Conservation (phyloP, 2,113 vertebrate species). For the Spermophilus dauricus region DNA sequence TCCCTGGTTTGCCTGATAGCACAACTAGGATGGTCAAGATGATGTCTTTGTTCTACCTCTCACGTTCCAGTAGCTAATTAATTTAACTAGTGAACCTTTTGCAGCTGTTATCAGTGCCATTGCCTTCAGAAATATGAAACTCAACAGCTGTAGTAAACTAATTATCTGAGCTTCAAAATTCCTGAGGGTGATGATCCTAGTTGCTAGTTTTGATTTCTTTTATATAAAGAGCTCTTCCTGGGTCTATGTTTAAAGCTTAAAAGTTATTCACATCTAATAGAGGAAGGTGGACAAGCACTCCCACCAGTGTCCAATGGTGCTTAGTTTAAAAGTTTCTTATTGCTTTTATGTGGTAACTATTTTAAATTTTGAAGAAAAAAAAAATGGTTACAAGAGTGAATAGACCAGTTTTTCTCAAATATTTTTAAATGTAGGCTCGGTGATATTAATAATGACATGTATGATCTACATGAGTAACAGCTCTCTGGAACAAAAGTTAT, state of each 20-base stretch:
- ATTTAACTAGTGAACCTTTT: constrained; percentile 59
- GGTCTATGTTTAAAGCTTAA: constrained; percentile 30
- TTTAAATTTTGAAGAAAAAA: constrained; percentile 3
- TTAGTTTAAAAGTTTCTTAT: constrained; percentile 23
- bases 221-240: constrained; percentile 39
- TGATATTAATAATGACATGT: not conserved
- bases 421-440: not conserved
- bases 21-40: constrained; percentile 48
- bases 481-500: not conserved
- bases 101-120: constrained; percentile 2
- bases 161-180: constrained; percentile 62
- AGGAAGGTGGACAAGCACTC: not conserved
- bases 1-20: constrained; percentile 35
- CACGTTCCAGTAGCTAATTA: constrained; percentile 63
- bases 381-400: not conserved
- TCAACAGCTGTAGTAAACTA: constrained; percentile 43
- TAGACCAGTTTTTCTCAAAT: not conserved
- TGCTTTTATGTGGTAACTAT: not conserved
- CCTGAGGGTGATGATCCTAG: constrained; percentile 9
- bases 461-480: not conserved
- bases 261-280: constrained; percentile 28
- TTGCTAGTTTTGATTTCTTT: constrained; percentile 57
- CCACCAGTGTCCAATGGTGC: not conserved
- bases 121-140: constrained; percentile 62
- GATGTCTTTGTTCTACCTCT: constrained; percentile 49